A percentile compares a stretch with the other conserved stretches of the same genome.
These are phyloP conservation scores for Epinotia demarniana DNA, from an alignment of 2,888 invertebrate genomes.

Conservation along the genomic window DNA sequence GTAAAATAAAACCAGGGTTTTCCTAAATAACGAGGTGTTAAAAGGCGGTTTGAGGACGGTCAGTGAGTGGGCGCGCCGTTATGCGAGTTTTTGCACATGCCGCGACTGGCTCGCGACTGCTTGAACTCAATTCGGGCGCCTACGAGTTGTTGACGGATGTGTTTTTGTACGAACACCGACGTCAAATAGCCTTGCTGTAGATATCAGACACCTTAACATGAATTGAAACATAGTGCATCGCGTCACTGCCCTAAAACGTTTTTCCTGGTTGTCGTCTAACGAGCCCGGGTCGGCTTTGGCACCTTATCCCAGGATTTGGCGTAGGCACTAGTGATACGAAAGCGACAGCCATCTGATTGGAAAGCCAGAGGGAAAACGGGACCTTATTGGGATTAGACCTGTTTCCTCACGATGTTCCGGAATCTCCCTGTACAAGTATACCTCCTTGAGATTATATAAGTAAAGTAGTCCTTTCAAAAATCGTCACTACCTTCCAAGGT, in stretches of 20 bases:
- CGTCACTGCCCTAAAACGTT: background rate
- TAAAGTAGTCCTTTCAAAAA: too few species aligned
- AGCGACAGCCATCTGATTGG: too few species aligned
- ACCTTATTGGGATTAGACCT: too few species aligned
- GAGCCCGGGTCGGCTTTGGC: too few species aligned
- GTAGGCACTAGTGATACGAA: too few species aligned
- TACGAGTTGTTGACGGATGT: constrained; percentile 22
- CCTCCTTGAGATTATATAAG: too few species aligned
- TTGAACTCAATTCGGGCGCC: constrained; percentile 40
- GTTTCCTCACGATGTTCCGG: too few species aligned
- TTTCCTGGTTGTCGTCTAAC: too few species aligned
- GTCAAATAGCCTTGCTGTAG: background rate
- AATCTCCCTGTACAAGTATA: too few species aligned
- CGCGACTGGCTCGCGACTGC: constrained; percentile 12
- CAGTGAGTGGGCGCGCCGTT: constrained; percentile 46
- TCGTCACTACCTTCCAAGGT: too few species aligned
- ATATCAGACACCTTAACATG: background rate
- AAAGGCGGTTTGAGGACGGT: constrained; percentile 33
- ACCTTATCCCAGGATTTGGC: too few species aligned
- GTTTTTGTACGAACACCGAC: constrained; percentile 12
- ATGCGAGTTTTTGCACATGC: constrained; percentile 37
- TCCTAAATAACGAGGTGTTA: constrained; percentile 32
- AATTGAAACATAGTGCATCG: background rate
- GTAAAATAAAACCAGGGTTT: constrained; percentile 4
- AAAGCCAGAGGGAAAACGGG: too few species aligned